phyloP scores from a whole-genome alignment of 2,113 vertebrate species.

The Notarius quadriscutis region DNA sequence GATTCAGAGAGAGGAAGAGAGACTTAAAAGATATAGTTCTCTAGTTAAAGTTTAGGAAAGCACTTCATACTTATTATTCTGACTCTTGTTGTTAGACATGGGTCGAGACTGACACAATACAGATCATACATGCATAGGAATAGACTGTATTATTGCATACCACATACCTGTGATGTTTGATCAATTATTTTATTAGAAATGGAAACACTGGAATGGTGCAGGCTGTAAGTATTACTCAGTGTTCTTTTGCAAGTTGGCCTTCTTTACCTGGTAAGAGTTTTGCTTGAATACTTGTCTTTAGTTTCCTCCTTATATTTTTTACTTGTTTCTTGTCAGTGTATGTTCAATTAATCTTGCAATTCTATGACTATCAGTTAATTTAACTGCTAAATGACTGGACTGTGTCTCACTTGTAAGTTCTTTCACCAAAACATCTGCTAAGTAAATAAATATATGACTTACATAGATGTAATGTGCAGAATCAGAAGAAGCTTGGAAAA shows the following conservation, averaged over 20 bases:
- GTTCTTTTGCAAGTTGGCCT: not conserved
- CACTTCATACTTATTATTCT: not conserved
- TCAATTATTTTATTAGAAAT: not conserved
- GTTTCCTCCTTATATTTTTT: not conserved
- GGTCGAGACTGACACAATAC: not conserved
- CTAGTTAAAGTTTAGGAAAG: not conserved
- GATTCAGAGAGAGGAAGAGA: slow-evolving; percentile 46
- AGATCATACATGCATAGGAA: not conserved
- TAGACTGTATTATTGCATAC: not conserved
- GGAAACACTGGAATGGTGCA: not conserved
- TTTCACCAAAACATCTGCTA: not conserved
- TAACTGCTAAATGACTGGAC: not conserved
- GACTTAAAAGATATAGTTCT: not conserved
- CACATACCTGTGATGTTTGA: not conserved
- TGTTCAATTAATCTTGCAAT: not conserved
- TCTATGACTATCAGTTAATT: no score
- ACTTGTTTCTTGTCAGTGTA: not conserved
- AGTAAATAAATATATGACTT: not conserved
- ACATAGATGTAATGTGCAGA: not conserved
- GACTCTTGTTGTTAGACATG: not conserved
- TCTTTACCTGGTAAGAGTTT: not conserved
- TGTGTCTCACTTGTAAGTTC: not conserved
- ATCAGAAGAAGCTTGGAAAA: not conserved
- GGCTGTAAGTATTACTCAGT: not conserved
- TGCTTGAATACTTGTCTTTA: not conserved